Base-by-base conservation (phyloP, 1,140 invertebrate species). In the Berghia stephanieae region DNA sequence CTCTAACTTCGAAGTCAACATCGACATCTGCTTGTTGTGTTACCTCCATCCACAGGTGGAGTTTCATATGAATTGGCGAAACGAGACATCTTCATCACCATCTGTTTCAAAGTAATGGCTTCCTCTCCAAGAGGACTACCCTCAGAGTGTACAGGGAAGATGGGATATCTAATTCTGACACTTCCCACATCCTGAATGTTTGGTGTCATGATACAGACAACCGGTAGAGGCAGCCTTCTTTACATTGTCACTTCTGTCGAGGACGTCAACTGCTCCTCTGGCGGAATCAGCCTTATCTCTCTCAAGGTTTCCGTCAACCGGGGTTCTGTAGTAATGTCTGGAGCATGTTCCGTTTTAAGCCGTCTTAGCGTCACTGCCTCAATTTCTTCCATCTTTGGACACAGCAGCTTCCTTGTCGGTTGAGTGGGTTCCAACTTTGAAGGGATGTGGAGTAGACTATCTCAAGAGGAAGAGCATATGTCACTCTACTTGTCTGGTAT, bases 201-300 rank as follows among this genome's bases (percentile, higher is more conserved):
- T 1, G 78, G 78, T 13, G 43, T 27, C 0, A 79, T 31, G 71
- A 79, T 75, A 10, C 73, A 38, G 21, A 55, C n/a, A 34, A 2
- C 78, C 78, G 1, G 78, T 75, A 8, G 72, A 72, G 0, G 42
- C 49, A 2, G 57, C 79, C 6, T 72, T 68, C 3, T 73, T 69
- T 0, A 79, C 49, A 46, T 77, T 73, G 18, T 57, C 74, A 4
- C 57, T 63, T 57, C 31, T 72, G 79, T 83, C 82, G 8, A 84
- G 68, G 43, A 84, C 80, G 24, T 79, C 80, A 21, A 85, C 78
- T 16, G 67, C 67, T 31, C 79, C 81, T 55, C 78, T 79, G 3
- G 75, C 79, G 4, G 85, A 85, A 63, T 85, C 83, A 8, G 84
- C 81, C 0, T 5, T 21, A 68, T 85, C 83, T 13, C 60, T 27